Evolutionary conservation across 2,113 vertebrate species (phyloP), one percentile per base, ranked within the genome.

Genomic region (Furnarius figulus): DNA sequence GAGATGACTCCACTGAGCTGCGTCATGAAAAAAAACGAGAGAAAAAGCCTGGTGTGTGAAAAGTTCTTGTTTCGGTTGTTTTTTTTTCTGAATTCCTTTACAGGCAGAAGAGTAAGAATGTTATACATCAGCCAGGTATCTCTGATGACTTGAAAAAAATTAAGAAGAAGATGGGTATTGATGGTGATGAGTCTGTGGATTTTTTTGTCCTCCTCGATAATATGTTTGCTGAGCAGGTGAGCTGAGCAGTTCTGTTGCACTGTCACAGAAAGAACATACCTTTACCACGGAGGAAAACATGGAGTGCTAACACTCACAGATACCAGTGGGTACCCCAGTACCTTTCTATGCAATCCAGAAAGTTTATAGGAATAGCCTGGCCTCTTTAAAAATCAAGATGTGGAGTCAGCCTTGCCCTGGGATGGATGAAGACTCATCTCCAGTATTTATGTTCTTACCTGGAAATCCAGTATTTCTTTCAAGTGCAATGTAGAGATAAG

Each of bases 131-230:
- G 90, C 98, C 99, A 37, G 98, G 97, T 68, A 98, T 99, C 53
- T 98, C 97, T 19, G 98, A 98, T 30, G 99, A 99, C 91, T 97
- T 99, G 97, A 97, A 98, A 93, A 98, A 95, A 86, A 98, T 99
- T 97, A 98, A 98, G 92, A 95, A 92, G 8, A 98, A 79, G 10
- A 80, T 99, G 97, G 98, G 98, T 76, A 97, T 99, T n/a, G 86
- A 94, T 31, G 50, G 39, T 47, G 95, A 98, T n/a, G 92, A 98
- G 5, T 66, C 65, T 8, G 88, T 99, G 47, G 99, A 99, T 95
- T 99, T 99, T 97, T 97, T 99, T 93, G 78, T 97, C 83, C 99
- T 99, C 86, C 97, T 99, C 11, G 99, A 99, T 95, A 99, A 99
- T 93, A 91, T 99, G 97, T 97, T 98, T 90, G 99, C 99, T 47